Evolutionary conservation across 2,113 vertebrate species (phyloP), one percentile per base, ranked within the genome.

Genomic region (Hirundichthys speculiger): DNA sequence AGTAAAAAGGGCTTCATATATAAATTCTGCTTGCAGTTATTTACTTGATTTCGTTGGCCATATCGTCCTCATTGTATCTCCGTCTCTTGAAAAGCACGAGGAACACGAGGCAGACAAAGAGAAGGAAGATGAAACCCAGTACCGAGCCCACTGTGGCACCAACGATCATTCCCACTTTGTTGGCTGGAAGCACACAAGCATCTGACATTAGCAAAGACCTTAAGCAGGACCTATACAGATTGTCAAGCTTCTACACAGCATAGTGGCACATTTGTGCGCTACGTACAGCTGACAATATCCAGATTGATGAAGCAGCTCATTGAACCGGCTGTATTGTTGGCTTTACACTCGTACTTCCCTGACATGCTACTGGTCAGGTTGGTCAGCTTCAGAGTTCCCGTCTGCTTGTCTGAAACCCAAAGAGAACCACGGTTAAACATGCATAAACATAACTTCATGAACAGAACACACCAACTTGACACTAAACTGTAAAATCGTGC

Each of bases 41-140:
- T 92, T 87, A 96, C 96, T 96, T 96, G 89, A 97, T 97, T 10
- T 97, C 95, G 19, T 96, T 96, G 69, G 95, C 93, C 20, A 89
- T 82, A 64, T 97, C 95, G 1, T 97, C 95, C 50, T 93, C 90
- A 0, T 48, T 65, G 19, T 93, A 89, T 70, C 85, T 89, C 20
- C 82, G 84, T 54, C 86, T 92, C 66, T 86, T 90, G 63, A 58
- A 24, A 1, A 64, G 20, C 13, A 93, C 41, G 55, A 93, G 56
- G 59, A 93, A 91, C 0, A 80, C 20, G 0, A 86, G 9, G 62
- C 94, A 82, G 68, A 80, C 0, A 22, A 94, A 50, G 50, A 93
- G 25, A 20, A 93, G 84, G 63, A 94, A 66, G 73, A 94, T 69
- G 54, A 95, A 51, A 18, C 91, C 94, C 1, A 92, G 18, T 41